A percentile compares a stretch with the other conserved stretches of the same genome.
Conservation (phyloP, 2,113 vertebrate genomes). For the Bungarus multicinctus region DNA sequence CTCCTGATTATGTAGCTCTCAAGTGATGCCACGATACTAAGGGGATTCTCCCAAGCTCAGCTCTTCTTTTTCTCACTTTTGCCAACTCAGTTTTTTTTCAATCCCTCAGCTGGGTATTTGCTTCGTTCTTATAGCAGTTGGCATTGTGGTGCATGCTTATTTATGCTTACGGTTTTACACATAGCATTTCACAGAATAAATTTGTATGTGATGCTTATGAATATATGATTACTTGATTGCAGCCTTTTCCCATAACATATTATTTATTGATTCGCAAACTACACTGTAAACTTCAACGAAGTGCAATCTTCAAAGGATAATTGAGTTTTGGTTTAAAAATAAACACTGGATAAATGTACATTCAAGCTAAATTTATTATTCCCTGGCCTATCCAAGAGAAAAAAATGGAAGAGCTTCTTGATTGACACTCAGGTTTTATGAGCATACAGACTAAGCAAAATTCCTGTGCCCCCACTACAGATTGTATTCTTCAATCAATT, state of each 20-base stretch:
- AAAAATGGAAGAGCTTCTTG: background rate
- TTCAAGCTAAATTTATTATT: background rate
- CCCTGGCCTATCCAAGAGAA: background rate
- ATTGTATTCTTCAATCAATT: background rate
- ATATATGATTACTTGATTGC: background rate
- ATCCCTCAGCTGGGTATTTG: background rate
- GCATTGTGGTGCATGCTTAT: background rate
- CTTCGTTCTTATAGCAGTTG: background rate
- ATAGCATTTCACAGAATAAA: background rate
- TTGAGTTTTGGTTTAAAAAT: background rate
- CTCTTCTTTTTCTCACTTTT: background rate
- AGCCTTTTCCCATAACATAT: background rate
- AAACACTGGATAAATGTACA: background rate
- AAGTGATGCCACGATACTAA: background rate
- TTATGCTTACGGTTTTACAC: background rate
- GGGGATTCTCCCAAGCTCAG: background rate
- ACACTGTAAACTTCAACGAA: background rate
- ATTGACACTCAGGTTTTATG: background rate
- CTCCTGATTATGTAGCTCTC: background rate
- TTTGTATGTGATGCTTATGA: background rate
- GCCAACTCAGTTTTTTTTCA: background rate
- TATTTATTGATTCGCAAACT: background rate
- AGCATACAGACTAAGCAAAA: background rate
- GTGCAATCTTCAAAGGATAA: background rate
- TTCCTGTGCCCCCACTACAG: background rate